Evolutionary conservation across 2,113 vertebrate genomes (phyloP), one percentile per base, ranked within the genome.

Genomic region (Xiphias gladius): DNA sequence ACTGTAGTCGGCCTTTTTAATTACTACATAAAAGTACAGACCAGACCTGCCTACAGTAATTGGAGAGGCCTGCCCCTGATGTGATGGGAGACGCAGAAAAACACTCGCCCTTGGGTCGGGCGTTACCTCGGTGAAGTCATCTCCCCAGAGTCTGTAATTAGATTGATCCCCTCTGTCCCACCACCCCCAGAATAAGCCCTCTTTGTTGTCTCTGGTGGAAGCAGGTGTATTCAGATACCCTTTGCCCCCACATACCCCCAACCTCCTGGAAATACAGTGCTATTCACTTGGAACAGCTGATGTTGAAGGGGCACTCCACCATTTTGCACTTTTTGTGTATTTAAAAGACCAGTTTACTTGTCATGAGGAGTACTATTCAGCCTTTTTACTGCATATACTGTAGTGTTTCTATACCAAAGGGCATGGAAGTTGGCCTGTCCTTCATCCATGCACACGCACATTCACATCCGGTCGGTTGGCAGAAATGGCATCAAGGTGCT

Each of bases 111-210:
- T 0, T 64, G 88, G 89, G 81, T 58, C 57, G 76, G 91, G 89
- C 82, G 73, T 85, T 80, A 76, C 73, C 82, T 71, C 66, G 67
- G 66, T 93, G 90, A 93, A 79, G 88, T 93, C 88, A 92, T 92
- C 83, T 88, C 86, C 75, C 76, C 66, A 43, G 88, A 91, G 90
- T 85, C 90, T 93, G 73, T 94, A 93, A 94, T 94, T 94, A 90
- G 73, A 93, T 79, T 91, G 90, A 75, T 68, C 65, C 75, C 79
- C 39, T 73, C 76, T 39, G 43, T 41, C 32, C 43, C 58, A 39
- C 70, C 50, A 26, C 16, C 75, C 41, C 79, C 46, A 50, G 67
- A 79, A 82, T 61, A 75, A 76, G 54, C 39, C 20, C 41, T 73
- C 84, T 91, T 92, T 93, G 88, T 89, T 86, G 84, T 89, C 64